phyloP scores from a whole-genome alignment of 2,797 vertebrate species.

The Phataginus tetradactyla region DNA sequence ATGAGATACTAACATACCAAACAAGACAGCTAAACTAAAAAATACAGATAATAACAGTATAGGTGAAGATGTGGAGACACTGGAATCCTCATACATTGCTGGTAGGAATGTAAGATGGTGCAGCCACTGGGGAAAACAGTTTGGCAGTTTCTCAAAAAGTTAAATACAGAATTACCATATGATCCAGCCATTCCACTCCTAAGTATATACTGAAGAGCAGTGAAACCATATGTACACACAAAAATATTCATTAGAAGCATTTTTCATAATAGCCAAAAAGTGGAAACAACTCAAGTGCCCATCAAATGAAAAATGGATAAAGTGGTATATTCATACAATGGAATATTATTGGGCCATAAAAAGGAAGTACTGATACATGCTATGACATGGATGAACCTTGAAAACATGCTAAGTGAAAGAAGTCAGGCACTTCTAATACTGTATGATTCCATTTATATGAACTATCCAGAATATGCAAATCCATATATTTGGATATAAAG shows the following conservation, averaged over 20 bases:
- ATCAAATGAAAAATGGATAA: neutral
- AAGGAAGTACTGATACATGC: neutral
- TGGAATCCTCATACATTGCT: neutral
- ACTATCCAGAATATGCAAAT: neutral
- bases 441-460: neutral
- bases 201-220: neutral
- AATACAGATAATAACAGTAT: neutral
- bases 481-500: neutral
- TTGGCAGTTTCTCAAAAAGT: neutral
- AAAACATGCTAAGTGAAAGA: neutral
- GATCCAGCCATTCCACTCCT: neutral
- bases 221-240: neutral
- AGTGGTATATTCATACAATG: neutral
- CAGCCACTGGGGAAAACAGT: neutral
- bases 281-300: neutral
- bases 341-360: neutral
- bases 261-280: neutral
- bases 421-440: neutral
- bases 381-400: neutral
- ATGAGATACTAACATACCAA: neutral
- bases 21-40: neutral
- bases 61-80: neutral
- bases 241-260: neutral
- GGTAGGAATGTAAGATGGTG: neutral
- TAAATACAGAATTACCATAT: neutral